Conservation (phyloP, 2,113 vertebrate species). For the Zosterops japonicus region DNA sequence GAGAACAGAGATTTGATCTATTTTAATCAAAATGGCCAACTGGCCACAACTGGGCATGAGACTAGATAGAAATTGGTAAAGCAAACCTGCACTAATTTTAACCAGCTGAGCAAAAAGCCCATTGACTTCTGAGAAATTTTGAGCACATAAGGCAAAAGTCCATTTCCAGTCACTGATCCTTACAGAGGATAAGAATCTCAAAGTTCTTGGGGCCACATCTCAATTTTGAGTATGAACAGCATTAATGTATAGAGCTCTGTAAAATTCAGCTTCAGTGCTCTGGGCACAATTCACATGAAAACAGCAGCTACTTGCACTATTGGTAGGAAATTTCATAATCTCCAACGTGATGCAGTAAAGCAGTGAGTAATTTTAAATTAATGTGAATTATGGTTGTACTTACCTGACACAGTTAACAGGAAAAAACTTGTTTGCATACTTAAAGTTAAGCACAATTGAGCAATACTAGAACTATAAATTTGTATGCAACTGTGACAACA, state of each 20-base stretch:
- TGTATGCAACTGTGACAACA: not conserved
- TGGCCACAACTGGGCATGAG: not conserved
- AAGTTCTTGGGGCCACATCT: not conserved
- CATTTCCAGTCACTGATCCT: not conserved
- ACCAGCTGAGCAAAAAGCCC: not conserved
- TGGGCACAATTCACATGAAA: not conserved
- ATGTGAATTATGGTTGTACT: not conserved
- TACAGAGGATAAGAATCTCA: not conserved
- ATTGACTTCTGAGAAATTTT: not conserved
- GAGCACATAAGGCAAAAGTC: not conserved
- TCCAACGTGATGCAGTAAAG: not conserved
- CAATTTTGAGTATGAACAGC: rapidly evolving
- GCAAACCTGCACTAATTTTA: not conserved
- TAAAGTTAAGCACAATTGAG: not conserved
- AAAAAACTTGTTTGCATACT: not conserved
- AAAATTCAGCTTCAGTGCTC: not conserved
- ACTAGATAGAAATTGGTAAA: not conserved
- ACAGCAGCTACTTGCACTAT: not conserved
- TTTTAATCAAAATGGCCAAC: not conserved
- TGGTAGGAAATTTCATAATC: not conserved
- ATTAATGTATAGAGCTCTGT: not conserved
- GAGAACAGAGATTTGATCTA: not conserved
- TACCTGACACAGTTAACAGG: not conserved
- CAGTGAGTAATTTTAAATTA: not conserved
- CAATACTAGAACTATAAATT: not conserved